Evolutionary conservation across 1,140 invertebrate genomes (phyloP), one percentile per base, ranked within the genome.

Genomic region (Cyclina sinensis): DNA sequence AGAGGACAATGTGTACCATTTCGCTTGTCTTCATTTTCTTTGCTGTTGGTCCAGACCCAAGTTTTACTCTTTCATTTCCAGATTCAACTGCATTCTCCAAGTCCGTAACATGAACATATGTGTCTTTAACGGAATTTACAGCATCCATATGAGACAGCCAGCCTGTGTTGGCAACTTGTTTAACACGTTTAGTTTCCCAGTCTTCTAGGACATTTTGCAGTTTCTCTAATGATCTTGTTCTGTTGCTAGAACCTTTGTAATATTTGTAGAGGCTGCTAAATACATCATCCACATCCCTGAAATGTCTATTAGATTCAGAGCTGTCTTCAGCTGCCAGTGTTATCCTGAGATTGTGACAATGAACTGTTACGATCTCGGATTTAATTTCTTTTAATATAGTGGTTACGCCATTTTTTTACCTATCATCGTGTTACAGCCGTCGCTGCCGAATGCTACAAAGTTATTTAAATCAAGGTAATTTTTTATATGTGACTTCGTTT

Each of bases 101-200:
- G 35, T 80, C 78, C 51, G 30, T 57, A 46, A 80, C 76, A 32
- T 46, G 37, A 12, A 3, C 12, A 35, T 62, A 82, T 62, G 79
- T 37, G 32, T 65, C 79, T 65, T 43, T 59, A 4, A 79, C 11
- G 14, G 76, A 79, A n/a, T n/a, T 30, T 16, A 79, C 46, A 32
- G 76, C 76, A 54, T 79, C 76, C 46, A 79, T 5, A 54, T 79
- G 76, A 32, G 76, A 79, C 48, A 79, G 37, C 76, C 76, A 79
- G 18, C 48, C 2, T 27, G 48, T 79, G 46, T 79, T 24, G 46
- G 76, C 76, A 27, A 35, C 76, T 30, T 54, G n/a, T 24, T 37
- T 79, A 35, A 12, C 30, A 35, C 32, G 30, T 79, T 79, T 79
- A 21, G 21, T 79, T 32, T 24, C 76, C 11, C 5, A 11, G 27